Conservation (phyloP, 2,113 vertebrate species). For the crab-eating macaque (Macaca fascicularis) region T2T-MFA8v1.1 NC_088388.1:103991501-103992000, state of each 20-base stretch:
- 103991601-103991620: neutral
- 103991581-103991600: neutral
- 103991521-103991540: neutral
- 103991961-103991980: neutral
- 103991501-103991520: neutral
- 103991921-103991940: neutral
- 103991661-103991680: neutral
- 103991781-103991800: neutral
- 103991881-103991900: neutral
- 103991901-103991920: neutral
- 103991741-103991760: neutral
- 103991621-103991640: neutral
- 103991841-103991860: neutral
- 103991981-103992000: neutral
- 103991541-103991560: neutral
- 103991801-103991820: neutral
- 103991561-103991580: neutral
- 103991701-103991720: neutral
- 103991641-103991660: neutral
- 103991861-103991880: slow-evolving; percentile 6
- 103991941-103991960: neutral
- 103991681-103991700: neutral
- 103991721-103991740: neutral
- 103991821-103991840: neutral
- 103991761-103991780: neutral